Conservation (phyloP, 2,888 invertebrate genomes). For the Tetropium fuscum region DNA sequence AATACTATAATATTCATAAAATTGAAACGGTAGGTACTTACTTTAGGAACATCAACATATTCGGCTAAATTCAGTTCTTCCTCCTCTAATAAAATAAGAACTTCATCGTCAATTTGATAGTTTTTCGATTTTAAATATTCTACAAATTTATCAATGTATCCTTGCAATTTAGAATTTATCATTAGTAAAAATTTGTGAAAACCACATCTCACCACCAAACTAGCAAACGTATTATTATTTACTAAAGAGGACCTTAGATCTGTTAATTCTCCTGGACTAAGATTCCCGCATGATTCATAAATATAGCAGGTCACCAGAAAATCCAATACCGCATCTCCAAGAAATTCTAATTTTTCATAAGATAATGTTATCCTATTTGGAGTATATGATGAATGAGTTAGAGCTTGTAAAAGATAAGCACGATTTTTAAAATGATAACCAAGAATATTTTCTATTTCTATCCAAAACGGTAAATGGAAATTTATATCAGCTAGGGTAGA, state of each 20-base stretch:
- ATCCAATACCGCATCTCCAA: slow-evolving; percentile 93
- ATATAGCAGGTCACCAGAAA: slow-evolving; percentile 90
- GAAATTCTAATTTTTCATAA: slow-evolving; percentile 92
- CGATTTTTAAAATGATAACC: slow-evolving; percentile 85
- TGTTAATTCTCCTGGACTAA: slow-evolving; percentile 89
- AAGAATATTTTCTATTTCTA: slow-evolving; percentile 72
- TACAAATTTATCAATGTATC: slow-evolving; percentile 74
- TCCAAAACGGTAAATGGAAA: slow-evolving; percentile 56
- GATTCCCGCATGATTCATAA: slow-evolving; percentile 77
- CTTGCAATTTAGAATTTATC: slow-evolving; percentile 67
- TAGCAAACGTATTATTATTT: slow-evolving; percentile 96
- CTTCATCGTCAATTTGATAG: slow-evolving; percentile 76
- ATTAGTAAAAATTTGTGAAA: slow-evolving; percentile 81
- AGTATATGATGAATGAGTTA: slow-evolving; percentile 92
- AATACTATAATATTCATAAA: too few relatives aligned
- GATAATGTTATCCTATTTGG: slow-evolving; percentile 86
- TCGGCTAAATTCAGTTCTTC: slow-evolving; percentile 71
- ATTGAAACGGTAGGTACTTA: too few relatives aligned
- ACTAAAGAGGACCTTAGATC: slow-evolving; percentile 95
- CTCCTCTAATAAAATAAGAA: slow-evolving; percentile 75
- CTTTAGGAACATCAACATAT: slow-evolving; percentile 91
- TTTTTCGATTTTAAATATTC: slow-evolving; percentile 73
- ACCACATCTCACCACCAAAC: slow-evolving; percentile 85
- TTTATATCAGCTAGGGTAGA: slow-evolving; percentile 66
- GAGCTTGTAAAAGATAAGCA: slow-evolving; percentile 86